phyloP scores from a whole-genome alignment of 2,797 vertebrate species.

The Syngnathus rostellatus region DNA sequence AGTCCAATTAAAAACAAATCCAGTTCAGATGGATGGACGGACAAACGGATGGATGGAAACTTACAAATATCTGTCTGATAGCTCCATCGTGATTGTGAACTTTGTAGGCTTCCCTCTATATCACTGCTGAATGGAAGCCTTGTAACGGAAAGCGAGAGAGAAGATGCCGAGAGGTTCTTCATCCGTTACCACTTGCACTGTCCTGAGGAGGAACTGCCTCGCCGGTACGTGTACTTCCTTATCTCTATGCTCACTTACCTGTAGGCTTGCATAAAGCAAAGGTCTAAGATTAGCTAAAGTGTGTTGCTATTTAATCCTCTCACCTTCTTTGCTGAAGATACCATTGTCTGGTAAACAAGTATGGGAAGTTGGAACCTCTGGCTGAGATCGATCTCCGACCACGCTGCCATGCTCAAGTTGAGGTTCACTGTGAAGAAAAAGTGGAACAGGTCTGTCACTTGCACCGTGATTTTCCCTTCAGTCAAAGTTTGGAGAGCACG shows the following conservation, averaged over 20 bases:
- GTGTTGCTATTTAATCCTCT: neutral
- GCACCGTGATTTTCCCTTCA: neutral
- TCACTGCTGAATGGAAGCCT: conserved; percentile 86
- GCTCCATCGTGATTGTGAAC: neutral
- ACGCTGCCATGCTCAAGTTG: conserved; percentile 82
- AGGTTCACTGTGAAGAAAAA: conserved; percentile 89
- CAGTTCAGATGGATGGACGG: no score
- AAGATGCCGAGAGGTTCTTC: conserved; percentile 95
- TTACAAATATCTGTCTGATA: neutral
- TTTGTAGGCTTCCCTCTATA: conserved; percentile 81
- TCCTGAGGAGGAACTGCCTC: conserved; percentile 77
- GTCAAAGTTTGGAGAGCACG: neutral
- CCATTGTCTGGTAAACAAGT: conserved; percentile 88
- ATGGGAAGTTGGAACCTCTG: conserved; percentile 89
- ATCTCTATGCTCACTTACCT: neutral
- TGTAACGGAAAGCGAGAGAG: conserved; percentile 82
- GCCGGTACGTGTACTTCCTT: conserved; percentile 30
- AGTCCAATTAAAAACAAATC: conserved; percentile 28
- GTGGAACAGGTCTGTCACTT: conserved; percentile 73
- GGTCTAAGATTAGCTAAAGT: neutral
- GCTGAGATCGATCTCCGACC: conserved; percentile 94
- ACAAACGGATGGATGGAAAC: no score
- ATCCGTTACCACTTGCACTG: conserved; percentile 86
- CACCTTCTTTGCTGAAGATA: conserved; percentile 67
- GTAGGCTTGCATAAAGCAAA: neutral